Conservation (phyloP, 1,140 invertebrate genomes). For the Teleopsis dalmanni region DNA sequence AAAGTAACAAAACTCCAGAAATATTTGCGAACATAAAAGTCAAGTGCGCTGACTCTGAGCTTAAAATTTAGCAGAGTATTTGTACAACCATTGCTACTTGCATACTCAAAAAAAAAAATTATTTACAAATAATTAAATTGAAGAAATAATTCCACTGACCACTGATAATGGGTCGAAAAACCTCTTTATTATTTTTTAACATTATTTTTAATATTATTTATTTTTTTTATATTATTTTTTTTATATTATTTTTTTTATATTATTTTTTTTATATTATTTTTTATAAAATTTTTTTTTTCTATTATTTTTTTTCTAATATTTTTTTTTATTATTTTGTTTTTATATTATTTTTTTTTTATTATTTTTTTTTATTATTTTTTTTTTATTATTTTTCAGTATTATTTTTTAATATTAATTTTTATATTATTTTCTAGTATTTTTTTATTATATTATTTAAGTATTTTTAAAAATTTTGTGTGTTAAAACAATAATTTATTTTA, state of each 20-base stretch:
- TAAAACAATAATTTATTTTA: too few species aligned
- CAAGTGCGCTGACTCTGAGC: too few species aligned
- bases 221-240: not conserved
- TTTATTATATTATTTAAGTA: too few species aligned
- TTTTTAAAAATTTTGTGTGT: too few species aligned
- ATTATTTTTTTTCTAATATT: not conserved
- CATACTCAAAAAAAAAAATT: too few species aligned
- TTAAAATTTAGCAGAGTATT: too few species aligned
- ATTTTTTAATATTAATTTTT: not conserved
- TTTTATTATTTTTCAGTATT: not conserved
- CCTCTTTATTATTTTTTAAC: not conserved
- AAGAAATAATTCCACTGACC: too few species aligned
- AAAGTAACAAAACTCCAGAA: too few species aligned
- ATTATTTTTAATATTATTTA: not conserved
- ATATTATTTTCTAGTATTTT: not conserved
- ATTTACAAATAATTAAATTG: too few species aligned
- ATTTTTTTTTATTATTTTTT: not conserved
- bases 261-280: slow-evolving; percentile 1
- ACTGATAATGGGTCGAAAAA: too few species aligned
- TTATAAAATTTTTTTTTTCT: not conserved
- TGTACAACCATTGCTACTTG: too few species aligned
- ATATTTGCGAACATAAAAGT: too few species aligned
- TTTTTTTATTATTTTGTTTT: not conserved
- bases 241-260: not conserved
- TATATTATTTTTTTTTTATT: not conserved